Evolutionary conservation across 2,797 vertebrate genomes (phyloP).

Genomic region (Leuciscus waleckii): DNA sequence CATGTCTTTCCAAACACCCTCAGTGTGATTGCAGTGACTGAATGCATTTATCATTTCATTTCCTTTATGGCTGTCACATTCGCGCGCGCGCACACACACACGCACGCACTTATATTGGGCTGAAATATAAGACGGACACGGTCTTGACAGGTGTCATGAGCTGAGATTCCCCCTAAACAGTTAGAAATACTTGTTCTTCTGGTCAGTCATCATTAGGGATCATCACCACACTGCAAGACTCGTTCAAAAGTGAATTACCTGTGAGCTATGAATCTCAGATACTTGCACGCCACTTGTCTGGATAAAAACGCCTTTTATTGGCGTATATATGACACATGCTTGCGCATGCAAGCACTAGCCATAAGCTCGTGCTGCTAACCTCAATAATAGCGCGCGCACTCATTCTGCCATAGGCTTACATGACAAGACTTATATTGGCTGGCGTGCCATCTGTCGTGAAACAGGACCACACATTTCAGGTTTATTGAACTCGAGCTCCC

Average conservation of each 20-base stretch:
- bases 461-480: background rate
- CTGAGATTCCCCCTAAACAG: background rate
- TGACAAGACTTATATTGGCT: constrained; percentile 9
- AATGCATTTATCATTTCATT: constrained; percentile 13
- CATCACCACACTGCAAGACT: background rate
- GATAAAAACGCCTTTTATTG: constrained; percentile 35
- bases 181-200: background rate
- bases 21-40: constrained; percentile 22
- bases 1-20: constrained; percentile 5
- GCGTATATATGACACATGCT: constrained; percentile 17
- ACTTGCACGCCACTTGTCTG: background rate
- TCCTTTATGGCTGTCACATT: background rate
- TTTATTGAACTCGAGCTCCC: background rate
- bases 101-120: too few relatives aligned
- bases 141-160: constrained; percentile 7
- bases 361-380: constrained; percentile 19
- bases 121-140: background rate
- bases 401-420: background rate
- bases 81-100: too few relatives aligned
- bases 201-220: background rate
- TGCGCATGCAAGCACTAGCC: background rate
- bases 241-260: constrained; percentile 1
- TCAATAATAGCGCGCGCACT: background rate
- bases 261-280: background rate
- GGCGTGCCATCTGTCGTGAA: constrained; percentile 12